These are phyloP conservation scores for Chinchilla lanigera DNA, from an alignment of 2,113 vertebrate species.

Conservation along the genomic window DNA sequence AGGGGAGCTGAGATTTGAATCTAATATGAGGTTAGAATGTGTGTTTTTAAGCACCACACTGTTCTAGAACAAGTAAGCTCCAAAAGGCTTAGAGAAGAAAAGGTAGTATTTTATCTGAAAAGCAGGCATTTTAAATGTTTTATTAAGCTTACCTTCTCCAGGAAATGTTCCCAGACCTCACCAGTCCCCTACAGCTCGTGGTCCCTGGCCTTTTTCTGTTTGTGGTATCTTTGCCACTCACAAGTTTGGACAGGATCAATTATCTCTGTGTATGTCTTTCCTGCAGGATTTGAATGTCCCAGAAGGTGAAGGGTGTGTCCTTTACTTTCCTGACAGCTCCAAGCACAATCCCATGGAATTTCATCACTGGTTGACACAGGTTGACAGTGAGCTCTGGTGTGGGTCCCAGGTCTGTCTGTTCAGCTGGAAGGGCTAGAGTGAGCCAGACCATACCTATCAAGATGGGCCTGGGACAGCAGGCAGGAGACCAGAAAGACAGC, in stretches of 20 bases:
- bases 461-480: background rate
- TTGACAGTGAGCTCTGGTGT: too few relatives aligned
- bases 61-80: background rate
- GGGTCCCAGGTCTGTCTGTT: background rate
- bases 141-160: background rate
- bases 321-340: background rate
- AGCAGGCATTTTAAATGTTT: background rate
- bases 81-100: background rate
- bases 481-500: background rate
- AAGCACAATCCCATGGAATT: background rate
- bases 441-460: background rate
- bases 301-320: background rate
- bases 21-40: background rate
- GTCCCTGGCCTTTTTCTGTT: background rate
- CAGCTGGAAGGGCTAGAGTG: background rate
- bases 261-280: background rate
- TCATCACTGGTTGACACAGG: background rate
- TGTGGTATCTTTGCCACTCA: background rate
- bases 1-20: background rate
- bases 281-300: background rate
- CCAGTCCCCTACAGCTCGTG: rapidly evolving
- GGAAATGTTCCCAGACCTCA: background rate
- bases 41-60: background rate
- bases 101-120: background rate
- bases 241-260: background rate